Evolutionary conservation across 2,113 vertebrate species (phyloP), one percentile per base, ranked within the genome.

Genomic region (Indicator maculatus): DNA sequence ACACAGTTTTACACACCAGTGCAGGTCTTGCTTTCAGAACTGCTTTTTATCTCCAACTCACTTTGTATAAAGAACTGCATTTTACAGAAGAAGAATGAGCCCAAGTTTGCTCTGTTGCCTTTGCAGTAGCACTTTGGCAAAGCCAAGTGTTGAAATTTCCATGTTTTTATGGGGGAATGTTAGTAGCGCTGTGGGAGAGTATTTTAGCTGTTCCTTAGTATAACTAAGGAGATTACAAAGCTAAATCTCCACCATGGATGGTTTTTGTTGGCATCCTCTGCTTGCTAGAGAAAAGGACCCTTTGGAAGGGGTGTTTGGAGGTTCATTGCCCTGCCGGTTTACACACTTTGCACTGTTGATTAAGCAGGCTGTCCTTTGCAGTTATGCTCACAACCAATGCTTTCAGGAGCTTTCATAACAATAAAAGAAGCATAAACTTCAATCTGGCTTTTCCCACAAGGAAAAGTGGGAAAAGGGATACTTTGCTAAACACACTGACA

Each of bases 1-100:
- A 77, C 28, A 24, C 64, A 59, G 53, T 95, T 95, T 96, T 90
- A 41, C 93, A 89, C 33, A 47, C 47, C 9, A 11, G 64, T 44
- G 39, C n/a, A 72, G 91, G 93, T 95, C 89, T 92, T 77, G 89
- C 63, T 84, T 85, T 79, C 83, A 82, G 88, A 88, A 77, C 80
- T 86, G 24, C 39, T 81, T 80, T 87, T 76, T 89, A 61, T 82
- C 78, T 66, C n/a, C 39, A 78, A 44, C 65, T 79, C 44, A 78
- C 19, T 70, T 93, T 92, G 89, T 86, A 38, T 72, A 69, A 74
- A 55, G 65, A 80, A 69, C 65, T 91, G 59, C 53, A 38, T 78
- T 81, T 80, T 83, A 88, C 61, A 72, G 72, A 90, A 75, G 36
- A 63, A 45, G 53, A 83, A 70, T 47, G 76, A 89, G 78, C 73